A percentile compares a stretch with the other conserved stretches of the same genome.
These are phyloP conservation scores for Pseudomugil gertrudae DNA, from an alignment of 2,797 vertebrate genomes.

Conservation along the genomic window DNA sequence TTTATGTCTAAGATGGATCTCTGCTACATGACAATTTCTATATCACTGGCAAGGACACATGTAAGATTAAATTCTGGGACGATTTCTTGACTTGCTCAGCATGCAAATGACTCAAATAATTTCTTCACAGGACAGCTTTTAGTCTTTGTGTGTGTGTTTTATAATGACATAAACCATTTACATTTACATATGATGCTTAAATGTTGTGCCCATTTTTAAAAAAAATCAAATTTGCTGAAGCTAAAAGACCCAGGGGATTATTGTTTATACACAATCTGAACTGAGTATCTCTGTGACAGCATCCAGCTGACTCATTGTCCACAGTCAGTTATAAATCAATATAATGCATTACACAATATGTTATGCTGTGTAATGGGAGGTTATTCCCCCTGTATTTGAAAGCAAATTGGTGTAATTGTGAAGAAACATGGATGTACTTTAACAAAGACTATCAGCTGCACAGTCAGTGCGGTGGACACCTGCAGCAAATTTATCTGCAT, in stretches of 20 bases:
- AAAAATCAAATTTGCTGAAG: background rate
- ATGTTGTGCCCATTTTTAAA: background rate
- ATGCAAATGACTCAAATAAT: conserved; percentile 11
- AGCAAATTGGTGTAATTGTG: conserved; percentile 61
- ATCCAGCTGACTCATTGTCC: conserved; percentile 40
- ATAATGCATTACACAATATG: conserved; percentile 53
- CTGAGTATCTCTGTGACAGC: background rate
- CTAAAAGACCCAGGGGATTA: background rate
- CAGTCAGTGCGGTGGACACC: conserved; percentile 52
- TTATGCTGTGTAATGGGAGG: conserved; percentile 47
- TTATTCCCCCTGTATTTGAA: conserved; percentile 56
- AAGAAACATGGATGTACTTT: conserved; percentile 69
- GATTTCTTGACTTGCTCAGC: background rate
- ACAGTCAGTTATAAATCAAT: conserved; percentile 52
- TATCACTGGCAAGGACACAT: background rate
- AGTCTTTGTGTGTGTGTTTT: background rate
- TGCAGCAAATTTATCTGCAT: conserved; percentile 55
- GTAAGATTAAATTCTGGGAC: background rate
- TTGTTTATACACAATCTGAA: background rate
- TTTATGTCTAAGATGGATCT: conserved; percentile 10
- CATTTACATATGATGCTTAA: conserved; percentile 1
- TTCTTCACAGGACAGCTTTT: conserved; percentile 9
- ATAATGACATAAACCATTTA: background rate
- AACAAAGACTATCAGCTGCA: conserved; percentile 55
- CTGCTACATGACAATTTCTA: background rate